Evolutionary conservation across 1,140 invertebrate species (phyloP).

Genomic region (Hypothenemus hampei): DNA sequence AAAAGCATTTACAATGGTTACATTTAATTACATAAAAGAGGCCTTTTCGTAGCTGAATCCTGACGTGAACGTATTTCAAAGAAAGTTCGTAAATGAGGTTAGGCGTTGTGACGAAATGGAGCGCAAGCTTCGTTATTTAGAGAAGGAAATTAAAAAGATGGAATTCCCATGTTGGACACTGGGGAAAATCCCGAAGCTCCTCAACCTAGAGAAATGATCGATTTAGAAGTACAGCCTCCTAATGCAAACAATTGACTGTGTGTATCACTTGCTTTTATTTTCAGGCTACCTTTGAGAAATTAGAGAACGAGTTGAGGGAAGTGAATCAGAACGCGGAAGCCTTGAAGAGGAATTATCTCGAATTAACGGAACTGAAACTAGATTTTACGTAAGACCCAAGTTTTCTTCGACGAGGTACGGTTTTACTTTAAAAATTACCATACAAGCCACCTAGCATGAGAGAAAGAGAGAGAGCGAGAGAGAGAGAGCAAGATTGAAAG

Average conservation of each 20-base stretch:
- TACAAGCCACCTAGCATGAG: conserved; percentile 43
- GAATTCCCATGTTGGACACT: conserved; percentile 93
- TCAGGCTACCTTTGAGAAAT: conserved; percentile 90
- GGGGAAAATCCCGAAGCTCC: conserved; percentile 98
- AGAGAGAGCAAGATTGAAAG: no score
- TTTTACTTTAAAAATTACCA: conserved; percentile 17
- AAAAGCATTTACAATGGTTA: neutral
- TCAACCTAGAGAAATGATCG: conserved; percentile 98
- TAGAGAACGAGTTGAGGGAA: conserved; percentile 93
- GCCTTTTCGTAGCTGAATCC: conserved; percentile 70
- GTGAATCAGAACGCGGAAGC: conserved; percentile 97
- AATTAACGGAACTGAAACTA: conserved; percentile 95
- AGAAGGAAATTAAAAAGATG: conserved; percentile 99
- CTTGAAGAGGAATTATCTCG: conserved; percentile 91
- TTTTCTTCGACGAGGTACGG: conserved; percentile 96
- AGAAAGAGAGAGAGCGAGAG: no score
- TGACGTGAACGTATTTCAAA: conserved; percentile 92
- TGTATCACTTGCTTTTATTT: conserved; percentile 32
- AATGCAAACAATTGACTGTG: no score
- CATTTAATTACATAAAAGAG: no score
- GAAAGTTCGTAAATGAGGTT: conserved; percentile 94
- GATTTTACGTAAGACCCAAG: conserved; percentile 93
- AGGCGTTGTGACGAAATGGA: conserved; percentile 95
- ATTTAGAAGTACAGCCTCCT: conserved; percentile 88
- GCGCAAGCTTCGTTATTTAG: conserved; percentile 88